These are phyloP conservation scores for Acleris literana DNA, from an alignment of 2,888 invertebrate genomes.

Conservation along the genomic window DNA sequence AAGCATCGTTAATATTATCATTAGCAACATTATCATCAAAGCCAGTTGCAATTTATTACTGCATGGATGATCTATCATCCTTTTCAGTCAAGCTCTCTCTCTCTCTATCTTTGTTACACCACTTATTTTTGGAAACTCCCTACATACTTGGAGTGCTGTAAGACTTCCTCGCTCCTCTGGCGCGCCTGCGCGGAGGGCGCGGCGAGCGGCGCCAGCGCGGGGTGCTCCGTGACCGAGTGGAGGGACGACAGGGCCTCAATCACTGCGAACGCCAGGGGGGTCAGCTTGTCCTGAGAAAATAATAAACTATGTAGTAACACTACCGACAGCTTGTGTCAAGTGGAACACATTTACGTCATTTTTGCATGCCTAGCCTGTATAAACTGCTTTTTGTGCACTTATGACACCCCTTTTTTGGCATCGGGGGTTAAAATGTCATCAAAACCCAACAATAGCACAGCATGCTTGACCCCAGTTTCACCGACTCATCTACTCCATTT, in stretches of 20 bases:
- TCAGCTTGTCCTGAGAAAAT: constrained; percentile 45
- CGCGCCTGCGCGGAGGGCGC: constrained; percentile 43
- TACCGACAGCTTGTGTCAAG: background rate
- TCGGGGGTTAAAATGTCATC: no score
- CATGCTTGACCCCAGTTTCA: no score
- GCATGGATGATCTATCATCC: no score
- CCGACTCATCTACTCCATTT: no score
- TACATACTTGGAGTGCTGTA: constrained; percentile 51
- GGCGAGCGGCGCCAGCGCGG: constrained; percentile 46
- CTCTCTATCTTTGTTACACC: background rate
- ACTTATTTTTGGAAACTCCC: background rate
- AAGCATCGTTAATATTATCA: no score
- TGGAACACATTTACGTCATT: background rate
- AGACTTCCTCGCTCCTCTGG: constrained; percentile 50
- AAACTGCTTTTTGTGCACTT: no score
- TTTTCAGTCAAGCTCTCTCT: background rate
- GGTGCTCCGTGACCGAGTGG: constrained; percentile 43
- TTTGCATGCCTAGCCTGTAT: no score
- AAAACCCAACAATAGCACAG: no score
- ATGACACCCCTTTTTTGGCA: no score
- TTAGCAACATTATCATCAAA: no score
- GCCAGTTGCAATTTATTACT: no score
- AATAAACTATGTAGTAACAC: background rate
- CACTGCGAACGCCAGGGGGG: constrained; percentile 43
- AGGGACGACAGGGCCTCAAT: constrained; percentile 45